phyloP scores from a whole-genome alignment of 2,113 vertebrate species.

The Notothenia rossii region DNA sequence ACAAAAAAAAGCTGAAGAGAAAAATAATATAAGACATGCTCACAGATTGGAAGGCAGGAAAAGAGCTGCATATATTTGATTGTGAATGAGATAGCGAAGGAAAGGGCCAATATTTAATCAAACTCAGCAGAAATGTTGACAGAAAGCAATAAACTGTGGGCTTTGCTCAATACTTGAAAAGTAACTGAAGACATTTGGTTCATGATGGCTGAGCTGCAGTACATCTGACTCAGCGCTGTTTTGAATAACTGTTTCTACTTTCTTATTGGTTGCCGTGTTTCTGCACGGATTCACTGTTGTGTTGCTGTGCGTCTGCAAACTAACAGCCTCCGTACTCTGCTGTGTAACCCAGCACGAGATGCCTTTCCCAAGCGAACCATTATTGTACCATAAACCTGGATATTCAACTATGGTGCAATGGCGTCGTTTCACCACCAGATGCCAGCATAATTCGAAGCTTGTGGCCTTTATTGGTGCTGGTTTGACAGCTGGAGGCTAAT shows the following conservation, averaged over 20 bases:
- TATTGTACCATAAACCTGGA: conserved; percentile 12
- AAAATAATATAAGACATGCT: conserved; percentile 20
- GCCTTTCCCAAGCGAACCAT: conserved; percentile 23
- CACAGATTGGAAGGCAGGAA: conserved; percentile 4
- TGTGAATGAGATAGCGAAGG: background rate
- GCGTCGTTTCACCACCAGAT: conserved; percentile 69
- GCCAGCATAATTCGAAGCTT: conserved; percentile 56
- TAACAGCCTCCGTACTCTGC: conserved; percentile 14
- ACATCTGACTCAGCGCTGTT: conserved; percentile 32
- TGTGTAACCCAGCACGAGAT: background rate
- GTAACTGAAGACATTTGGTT: background rate
- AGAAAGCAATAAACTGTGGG: background rate
- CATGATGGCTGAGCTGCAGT: background rate
- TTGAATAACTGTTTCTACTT: conserved; percentile 33
- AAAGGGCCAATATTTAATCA: conserved; percentile 13
- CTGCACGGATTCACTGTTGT: conserved; percentile 12
- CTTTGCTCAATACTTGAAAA: conserved; percentile 1
- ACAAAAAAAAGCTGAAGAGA: background rate
- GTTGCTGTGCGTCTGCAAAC: conserved; percentile 35
- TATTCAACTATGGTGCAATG: conserved; percentile 50
- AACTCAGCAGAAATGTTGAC: conserved; percentile 19
- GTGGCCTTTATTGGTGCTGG: background rate
- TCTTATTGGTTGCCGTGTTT: conserved; percentile 34
- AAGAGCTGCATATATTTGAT: conserved; percentile 18
- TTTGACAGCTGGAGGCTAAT: conserved; percentile 20